These are phyloP conservation scores for Microctenopoma stevenorrisi DNA, from an alignment of 2,797 vertebrate species.

Conservation along the genomic window DNA sequence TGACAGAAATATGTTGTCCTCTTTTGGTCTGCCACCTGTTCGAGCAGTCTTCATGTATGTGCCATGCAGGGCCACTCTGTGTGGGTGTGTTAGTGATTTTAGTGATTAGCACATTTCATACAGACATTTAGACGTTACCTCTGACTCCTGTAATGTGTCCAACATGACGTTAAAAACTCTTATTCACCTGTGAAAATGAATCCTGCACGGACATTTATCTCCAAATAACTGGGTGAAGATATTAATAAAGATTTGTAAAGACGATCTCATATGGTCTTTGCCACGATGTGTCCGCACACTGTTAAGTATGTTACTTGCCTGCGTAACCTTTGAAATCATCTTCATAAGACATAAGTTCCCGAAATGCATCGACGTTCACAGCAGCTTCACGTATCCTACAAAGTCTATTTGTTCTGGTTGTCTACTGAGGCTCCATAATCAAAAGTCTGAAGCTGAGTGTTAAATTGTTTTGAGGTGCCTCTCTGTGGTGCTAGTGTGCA, in stretches of 20 bases:
- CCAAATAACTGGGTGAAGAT: too few relatives aligned
- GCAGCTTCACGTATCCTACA: constrained; percentile 20
- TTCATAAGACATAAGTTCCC: neutral
- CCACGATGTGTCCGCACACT: too few relatives aligned
- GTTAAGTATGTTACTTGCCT: neutral
- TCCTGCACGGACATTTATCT: too few relatives aligned
- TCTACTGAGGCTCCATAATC: constrained; percentile 39
- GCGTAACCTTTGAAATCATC: neutral
- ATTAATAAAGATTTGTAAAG: too few relatives aligned
- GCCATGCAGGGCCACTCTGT: neutral
- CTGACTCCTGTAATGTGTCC: too few relatives aligned
- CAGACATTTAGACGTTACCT: too few relatives aligned
- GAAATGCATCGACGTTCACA: constrained; percentile 31
- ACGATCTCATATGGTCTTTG: too few relatives aligned
- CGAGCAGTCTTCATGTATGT: neutral
- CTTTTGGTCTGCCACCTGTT: constrained; percentile 9
- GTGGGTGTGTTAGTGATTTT: constrained; percentile 24
- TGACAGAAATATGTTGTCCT: constrained; percentile 4
- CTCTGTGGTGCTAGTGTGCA: constrained; percentile 32
- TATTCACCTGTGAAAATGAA: too few relatives aligned
- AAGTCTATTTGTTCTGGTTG: constrained; percentile 32
- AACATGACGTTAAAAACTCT: too few relatives aligned
- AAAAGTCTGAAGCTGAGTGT: constrained; percentile 42
- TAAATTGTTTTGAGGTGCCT: constrained; percentile 55
- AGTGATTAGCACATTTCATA: constrained; percentile 29